Conservation (phyloP, 2,113 vertebrate species). For the Anas platyrhynchos region DNA sequence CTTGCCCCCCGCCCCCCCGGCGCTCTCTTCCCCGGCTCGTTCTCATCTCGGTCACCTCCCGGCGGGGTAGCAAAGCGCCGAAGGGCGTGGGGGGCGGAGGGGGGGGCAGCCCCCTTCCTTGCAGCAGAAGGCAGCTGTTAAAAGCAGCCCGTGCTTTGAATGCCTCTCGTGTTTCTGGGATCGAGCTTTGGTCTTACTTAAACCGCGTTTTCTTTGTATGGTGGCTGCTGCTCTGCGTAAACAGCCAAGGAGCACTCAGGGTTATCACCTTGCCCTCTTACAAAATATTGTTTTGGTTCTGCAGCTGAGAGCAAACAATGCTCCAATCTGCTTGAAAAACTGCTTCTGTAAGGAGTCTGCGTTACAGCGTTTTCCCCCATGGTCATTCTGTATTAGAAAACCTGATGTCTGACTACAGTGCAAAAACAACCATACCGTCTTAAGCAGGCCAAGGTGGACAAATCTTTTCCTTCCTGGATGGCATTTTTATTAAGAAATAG, state of each 20-base stretch:
- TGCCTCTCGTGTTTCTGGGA: fast-evolving
- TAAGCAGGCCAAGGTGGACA: too few relatives aligned
- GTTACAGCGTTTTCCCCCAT: fast-evolving
- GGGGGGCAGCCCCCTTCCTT: fast-evolving
- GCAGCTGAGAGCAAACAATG: background rate
- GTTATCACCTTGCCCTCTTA: background rate
- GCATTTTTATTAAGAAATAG: background rate
- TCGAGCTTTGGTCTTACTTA: fast-evolving
- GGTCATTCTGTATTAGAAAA: background rate
- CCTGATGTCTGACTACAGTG: fast-evolving
- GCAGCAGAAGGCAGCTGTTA: background rate
- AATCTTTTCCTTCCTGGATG: background rate
- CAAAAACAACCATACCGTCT: fast-evolving
- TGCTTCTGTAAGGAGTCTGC: fast-evolving
- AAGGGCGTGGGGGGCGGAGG: fast-evolving
- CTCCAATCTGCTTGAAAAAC: background rate
- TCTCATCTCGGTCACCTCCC: background rate
- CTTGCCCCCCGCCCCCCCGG: fast-evolving
- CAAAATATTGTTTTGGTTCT: background rate
- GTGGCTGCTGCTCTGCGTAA: background rate
- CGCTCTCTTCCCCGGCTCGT: fast-evolving
- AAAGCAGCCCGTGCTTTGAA: background rate
- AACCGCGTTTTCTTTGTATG: background rate
- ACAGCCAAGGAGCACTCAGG: fast-evolving
- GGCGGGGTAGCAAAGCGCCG: fast-evolving